These are phyloP conservation scores for Ennomos quercinarius DNA, from an alignment of 2,888 invertebrate species.

Conservation along the genomic window DNA sequence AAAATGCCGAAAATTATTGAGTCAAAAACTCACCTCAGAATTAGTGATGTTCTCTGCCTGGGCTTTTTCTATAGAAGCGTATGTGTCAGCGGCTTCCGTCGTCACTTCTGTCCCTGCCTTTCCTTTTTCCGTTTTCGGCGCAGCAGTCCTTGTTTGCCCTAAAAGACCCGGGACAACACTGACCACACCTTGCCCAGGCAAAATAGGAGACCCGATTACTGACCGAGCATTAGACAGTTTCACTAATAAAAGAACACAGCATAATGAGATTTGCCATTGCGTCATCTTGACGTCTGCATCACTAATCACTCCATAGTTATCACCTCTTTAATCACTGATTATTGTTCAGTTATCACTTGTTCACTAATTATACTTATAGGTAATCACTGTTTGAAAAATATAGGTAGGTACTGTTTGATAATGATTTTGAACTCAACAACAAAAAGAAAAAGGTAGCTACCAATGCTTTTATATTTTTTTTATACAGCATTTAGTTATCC, in stretches of 20 bases:
- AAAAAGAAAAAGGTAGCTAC: no score
- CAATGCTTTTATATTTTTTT: no score
- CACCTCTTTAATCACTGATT: neutral
- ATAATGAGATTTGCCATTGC: slow-evolving; percentile 53
- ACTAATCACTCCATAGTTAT: slow-evolving; percentile 7
- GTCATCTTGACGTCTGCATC: slow-evolving; percentile 48
- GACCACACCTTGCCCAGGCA: slow-evolving; percentile 55
- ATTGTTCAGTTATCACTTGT: no score
- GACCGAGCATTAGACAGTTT: slow-evolving; percentile 42
- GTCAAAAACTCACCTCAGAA: slow-evolving; percentile 16
- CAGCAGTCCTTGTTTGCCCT: slow-evolving; percentile 39
- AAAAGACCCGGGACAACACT: slow-evolving; percentile 56
- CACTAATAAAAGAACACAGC: slow-evolving; percentile 48
- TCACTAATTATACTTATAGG: no score
- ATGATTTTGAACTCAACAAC: no score
- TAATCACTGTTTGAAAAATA: no score
- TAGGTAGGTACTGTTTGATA: no score
- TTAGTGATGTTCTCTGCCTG: slow-evolving; percentile 4
- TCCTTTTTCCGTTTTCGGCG: slow-evolving; percentile 12
- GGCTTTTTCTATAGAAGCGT: slow-evolving; percentile 11
- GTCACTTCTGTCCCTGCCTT: slow-evolving; percentile 1
- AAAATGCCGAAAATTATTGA: no score
- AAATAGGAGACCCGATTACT: slow-evolving; percentile 44
- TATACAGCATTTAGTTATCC: no score
- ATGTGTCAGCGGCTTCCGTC: slow-evolving; percentile 6